Evolutionary conservation across 1,140 invertebrate species (phyloP), one percentile per base, ranked within the genome.

Genomic region (Drosophila pandora): DNA sequence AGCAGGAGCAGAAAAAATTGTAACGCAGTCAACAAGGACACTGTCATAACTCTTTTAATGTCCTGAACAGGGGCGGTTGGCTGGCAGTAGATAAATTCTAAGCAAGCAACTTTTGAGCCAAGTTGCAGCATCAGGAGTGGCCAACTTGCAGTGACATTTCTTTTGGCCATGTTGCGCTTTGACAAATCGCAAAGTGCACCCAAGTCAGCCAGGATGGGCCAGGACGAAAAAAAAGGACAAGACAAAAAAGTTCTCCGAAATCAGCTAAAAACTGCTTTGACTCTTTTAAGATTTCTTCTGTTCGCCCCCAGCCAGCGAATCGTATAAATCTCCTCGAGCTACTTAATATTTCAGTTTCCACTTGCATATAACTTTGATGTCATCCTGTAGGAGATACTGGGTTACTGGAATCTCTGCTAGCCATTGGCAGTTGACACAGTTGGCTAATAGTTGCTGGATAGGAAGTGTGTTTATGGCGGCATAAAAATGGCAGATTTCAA

Each of bases 1-100:
- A 49, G 25, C 8, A 30, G 52, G 3, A 8, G 5, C 13, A 28
- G 25, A 39, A 37, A 47, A 83, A 77, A 77, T 71, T 81, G 82
- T 81, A 78, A 68, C 76, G 71, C 71, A 88, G 76, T 64, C 83
- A 88, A 77, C 79, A 88, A 88, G 83, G 83, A 87, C 79, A 82
- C 72, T 88, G 83, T 88, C 83, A 88, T 88, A 88, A 88, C 83
- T 88, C 88, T 83, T 88, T 79, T 83, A 88, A 88, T 83, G 79
- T 74, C 64, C 79, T 70, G 53, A 30, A 56, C 43, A 52, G 74
- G n/a, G 34, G 25, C 7, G n/a, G 34, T 37, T 56, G 60, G 64
- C 72, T 88, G 83, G 79, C 76, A 88, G 79, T 83, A 88, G 84
- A 88, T 88, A 88, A 88, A 88, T 88, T 79, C 83, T 89, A 79